Base-by-base conservation (phyloP, 2,888 invertebrate species). In the Pachydiplax longipennis region DNA sequence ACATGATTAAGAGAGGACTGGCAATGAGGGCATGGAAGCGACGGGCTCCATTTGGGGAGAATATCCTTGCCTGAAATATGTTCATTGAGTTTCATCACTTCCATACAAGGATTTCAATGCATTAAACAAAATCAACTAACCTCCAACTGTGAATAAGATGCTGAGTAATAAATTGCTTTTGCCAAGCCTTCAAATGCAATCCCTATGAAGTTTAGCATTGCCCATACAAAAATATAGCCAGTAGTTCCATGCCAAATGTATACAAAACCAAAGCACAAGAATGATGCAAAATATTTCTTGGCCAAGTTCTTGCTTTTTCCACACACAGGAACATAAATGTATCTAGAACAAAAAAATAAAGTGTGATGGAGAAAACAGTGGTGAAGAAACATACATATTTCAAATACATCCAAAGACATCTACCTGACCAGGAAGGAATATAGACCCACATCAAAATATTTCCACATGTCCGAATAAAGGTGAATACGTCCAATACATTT, bases 391-490 rank as follows among this genome's bases (percentile, higher is more conserved):
- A 2, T 2, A 31, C 6, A 13, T n/a, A n/a, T 37, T 82, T 44
- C 25, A 35, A 3, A 82, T 35, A 80, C 92, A 92, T 80, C 91
- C 91, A 81, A 90, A 82, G 65, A 65, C 22, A 90, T 92, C 94
- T 95, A 98, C 97, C 95, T 96, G 91, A 97, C 95, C 91, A 99
- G 95, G 95, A 99, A 99, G 92, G 96, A 96, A 93, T 99, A 98
- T 18, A 99, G 95, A 15, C 99, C 99, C 92, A 97, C 96, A 95
- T 99, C 99, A 95, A 99, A 99, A 94, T 97, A 96, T 94, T 98
- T 97, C 99, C 99, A 99, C 97, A 99, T 98, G 93, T 98, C 97
- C 0, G 99, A 98, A 94, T 99, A 99, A 40, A 98, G 95, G 94
- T 98, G 98, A 92, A 99, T 96, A 92, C 98, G 95, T 31, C 97